These are phyloP conservation scores for Dromas ardeola DNA, from an alignment of 2,113 vertebrate genomes.

Conservation along the genomic window DNA sequence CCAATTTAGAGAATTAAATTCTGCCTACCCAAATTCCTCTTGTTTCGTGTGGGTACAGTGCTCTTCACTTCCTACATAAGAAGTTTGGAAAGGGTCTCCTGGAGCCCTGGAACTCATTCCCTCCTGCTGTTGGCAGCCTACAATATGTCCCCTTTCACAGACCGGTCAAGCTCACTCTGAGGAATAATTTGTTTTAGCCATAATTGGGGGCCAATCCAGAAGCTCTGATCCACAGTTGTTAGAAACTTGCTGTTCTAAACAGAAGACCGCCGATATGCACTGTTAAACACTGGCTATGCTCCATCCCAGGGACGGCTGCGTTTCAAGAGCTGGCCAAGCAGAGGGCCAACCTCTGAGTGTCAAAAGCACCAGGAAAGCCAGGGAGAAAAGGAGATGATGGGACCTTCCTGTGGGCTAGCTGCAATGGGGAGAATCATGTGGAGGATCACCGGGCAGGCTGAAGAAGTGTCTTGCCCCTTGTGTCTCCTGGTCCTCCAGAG, in stretches of 20 bases:
- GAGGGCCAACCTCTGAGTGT: not conserved
- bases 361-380: not conserved
- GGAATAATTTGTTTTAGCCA: conserved; percentile 8
- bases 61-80: conserved; percentile 23
- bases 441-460: not conserved
- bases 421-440: not conserved
- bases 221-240: not conserved
- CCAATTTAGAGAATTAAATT: conserved; percentile 56
- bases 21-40: conserved; percentile 25
- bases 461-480: not conserved
- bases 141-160: not conserved
- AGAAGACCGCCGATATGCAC: not conserved
- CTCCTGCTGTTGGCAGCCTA: conserved; percentile 10
- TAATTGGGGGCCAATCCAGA: not conserved
- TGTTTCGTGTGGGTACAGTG: conserved; percentile 5
- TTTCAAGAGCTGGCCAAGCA: conserved; percentile 1
- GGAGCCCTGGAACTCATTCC: not conserved
- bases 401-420: not conserved
- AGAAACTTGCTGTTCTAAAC: not conserved
- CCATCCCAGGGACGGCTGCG: not conserved
- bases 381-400: not conserved
- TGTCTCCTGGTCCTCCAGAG: not conserved
- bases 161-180: not conserved
- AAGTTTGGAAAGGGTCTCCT: conserved; percentile 1
- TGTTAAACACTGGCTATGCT: conserved; percentile 14